These are phyloP conservation scores for Platygyra sinensis DNA, from an alignment of 64 coral and sea anemone genomes.

Conservation along the genomic window DNA sequence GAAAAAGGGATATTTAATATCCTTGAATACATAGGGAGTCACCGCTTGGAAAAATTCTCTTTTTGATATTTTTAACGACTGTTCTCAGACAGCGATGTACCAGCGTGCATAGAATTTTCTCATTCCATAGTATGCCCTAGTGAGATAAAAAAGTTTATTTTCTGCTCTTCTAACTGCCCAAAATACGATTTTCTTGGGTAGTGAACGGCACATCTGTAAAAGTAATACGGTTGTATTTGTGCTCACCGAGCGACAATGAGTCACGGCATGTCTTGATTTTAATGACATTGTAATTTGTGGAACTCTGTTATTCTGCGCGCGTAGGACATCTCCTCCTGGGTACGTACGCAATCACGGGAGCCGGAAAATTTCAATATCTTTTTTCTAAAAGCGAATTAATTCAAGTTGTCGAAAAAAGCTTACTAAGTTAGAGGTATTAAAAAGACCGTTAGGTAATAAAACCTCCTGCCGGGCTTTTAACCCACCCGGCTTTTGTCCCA, in stretches of 20 bases:
- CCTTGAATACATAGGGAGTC: conserved; percentile 46
- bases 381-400: not conserved
- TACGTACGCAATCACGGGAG: not conserved
- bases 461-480: no score
- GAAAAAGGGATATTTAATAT: conserved; percentile 31
- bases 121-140: not conserved
- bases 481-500: no score
- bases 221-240: conserved; percentile 16
- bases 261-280: conserved; percentile 38
- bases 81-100: not conserved
- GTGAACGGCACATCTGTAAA: conserved; percentile 39
- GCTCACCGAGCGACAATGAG: not conserved
- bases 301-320: not conserved
- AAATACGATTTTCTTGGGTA: not conserved
- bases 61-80: conserved; percentile 43
- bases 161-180: not conserved
- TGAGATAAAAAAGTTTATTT: conserved; percentile 4
- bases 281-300: conserved; percentile 18
- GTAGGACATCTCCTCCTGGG: not conserved
- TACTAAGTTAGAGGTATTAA: not conserved
- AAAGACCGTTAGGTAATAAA: no score
- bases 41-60: not conserved
- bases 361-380: not conserved
- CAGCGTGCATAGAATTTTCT: not conserved
- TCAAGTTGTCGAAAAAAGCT: not conserved